These are phyloP conservation scores for Balaenoptera acutorostrata DNA, from an alignment of 2,113 vertebrate species.

Conservation along the genomic window DNA sequence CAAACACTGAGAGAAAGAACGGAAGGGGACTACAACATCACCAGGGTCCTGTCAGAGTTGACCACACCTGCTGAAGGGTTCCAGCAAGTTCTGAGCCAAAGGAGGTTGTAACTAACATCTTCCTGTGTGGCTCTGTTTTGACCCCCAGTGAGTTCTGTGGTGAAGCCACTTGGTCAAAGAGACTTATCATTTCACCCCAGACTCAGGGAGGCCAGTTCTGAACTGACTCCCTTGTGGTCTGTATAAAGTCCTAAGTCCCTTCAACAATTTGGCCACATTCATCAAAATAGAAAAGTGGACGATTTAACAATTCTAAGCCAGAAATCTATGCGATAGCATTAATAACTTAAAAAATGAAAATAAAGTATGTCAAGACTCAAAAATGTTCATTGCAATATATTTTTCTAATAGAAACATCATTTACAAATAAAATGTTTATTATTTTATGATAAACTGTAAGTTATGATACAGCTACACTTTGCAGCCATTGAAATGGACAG, in stretches of 20 bases:
- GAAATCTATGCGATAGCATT: background rate
- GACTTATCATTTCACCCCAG: background rate
- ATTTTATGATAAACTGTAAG: background rate
- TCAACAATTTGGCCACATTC: background rate
- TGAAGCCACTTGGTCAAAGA: background rate
- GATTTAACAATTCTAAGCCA: background rate
- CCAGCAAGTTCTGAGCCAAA: background rate
- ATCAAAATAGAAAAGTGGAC: background rate
- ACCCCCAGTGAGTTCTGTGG: background rate
- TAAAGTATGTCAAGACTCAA: background rate
- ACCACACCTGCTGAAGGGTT: background rate
- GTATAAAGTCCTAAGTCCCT: background rate
- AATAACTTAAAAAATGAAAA: background rate
- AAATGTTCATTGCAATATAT: background rate
- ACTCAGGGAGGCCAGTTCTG: background rate
- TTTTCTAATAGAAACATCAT: background rate
- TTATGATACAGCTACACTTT: background rate
- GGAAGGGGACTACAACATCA: background rate
- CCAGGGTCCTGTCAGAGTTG: fast-evolving
- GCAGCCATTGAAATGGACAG: background rate
- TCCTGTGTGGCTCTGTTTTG: fast-evolving
- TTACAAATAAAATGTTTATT: background rate
- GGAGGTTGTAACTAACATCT: fast-evolving
- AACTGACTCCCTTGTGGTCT: background rate
- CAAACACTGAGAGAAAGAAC: fast-evolving